Evolutionary conservation across 2,113 vertebrate genomes (phyloP).

Genomic region (Engraulis encrasicolus): DNA sequence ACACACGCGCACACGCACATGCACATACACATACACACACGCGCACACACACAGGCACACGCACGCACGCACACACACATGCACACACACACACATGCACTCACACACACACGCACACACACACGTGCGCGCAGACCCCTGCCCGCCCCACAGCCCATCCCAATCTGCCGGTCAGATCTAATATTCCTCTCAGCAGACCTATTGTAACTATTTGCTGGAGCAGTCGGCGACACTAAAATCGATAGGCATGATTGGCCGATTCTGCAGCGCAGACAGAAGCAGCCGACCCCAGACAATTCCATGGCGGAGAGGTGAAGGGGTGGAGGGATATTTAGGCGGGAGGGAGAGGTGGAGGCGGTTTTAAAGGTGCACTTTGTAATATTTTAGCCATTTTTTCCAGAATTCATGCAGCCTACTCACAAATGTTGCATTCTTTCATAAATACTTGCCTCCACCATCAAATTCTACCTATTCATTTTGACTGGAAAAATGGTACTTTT

Average conservation of each 20-base stretch:
- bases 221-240: slow-evolving; percentile 83
- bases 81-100: neutral
- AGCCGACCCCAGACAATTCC: slow-evolving; percentile 29
- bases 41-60: neutral
- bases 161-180: slow-evolving; percentile 71
- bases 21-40: neutral
- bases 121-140: neutral
- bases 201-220: slow-evolving; percentile 89
- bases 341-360: slow-evolving; percentile 25
- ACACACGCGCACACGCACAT: neutral
- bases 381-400: too few species aligned
- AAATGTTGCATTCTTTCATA: too few species aligned
- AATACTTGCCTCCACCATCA: too few species aligned
- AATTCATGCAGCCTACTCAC: too few species aligned
- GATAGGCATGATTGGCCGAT: slow-evolving; percentile 82
- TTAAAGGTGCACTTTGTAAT: slow-evolving; percentile 45
- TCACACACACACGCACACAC: neutral
- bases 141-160: slow-evolving; percentile 56
- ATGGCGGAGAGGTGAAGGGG: slow-evolving; percentile 44
- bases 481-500: too few species aligned
- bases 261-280: slow-evolving; percentile 86
- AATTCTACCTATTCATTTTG: slow-evolving; percentile 21
- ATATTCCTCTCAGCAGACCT: slow-evolving; percentile 85
- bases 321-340: too few species aligned
- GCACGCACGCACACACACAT: neutral